phyloP scores from a whole-genome alignment of 2,888 invertebrate genomes.

The Acleris cristana region DNA sequence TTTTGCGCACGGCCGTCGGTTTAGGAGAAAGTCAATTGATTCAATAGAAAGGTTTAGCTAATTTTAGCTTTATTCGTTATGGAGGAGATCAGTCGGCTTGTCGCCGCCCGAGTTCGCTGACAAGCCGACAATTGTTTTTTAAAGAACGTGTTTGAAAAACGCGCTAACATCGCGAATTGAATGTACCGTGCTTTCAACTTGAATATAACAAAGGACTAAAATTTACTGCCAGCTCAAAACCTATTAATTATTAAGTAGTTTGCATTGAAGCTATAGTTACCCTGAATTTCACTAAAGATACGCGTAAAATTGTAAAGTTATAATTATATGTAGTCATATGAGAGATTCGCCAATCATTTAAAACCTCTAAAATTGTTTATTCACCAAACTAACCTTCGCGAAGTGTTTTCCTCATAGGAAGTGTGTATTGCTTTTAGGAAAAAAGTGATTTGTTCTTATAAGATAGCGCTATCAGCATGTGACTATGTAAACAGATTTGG shows the following conservation, averaged over 20 bases:
- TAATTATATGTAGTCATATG: too few species aligned
- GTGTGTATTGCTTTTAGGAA: conserved; percentile 2
- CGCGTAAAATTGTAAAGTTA: too few species aligned
- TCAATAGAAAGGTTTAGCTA: conserved; percentile 32
- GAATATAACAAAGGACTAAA: too few species aligned
- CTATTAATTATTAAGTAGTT: too few species aligned
- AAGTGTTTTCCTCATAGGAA: conserved; percentile 9
- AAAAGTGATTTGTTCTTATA: conserved; percentile 9
- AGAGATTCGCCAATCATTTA: neutral
- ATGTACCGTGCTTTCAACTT: too few species aligned
- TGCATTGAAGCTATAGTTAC: too few species aligned
- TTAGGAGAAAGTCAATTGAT: conserved; percentile 37
- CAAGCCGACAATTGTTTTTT: conserved; percentile 7
- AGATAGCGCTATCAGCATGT: conserved; percentile 25
- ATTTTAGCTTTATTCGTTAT: conserved; percentile 8
- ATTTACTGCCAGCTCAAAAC: too few species aligned
- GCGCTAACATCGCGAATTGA: too few species aligned
- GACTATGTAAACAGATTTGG: conserved; percentile 16
- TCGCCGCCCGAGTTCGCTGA: conserved; percentile 24
- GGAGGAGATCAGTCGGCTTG: conserved; percentile 19
- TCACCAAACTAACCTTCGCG: neutral
- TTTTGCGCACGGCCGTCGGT: conserved; percentile 26
- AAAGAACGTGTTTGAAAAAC: too few species aligned
- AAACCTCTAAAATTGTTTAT: neutral
- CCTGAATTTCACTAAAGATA: too few species aligned